A percentile compares a stretch with the other conserved stretches of the same genome.
These are phyloP conservation scores for Astyanax mexicanus DNA, from an alignment of 2,797 vertebrate species.

Conservation along the genomic window DNA sequence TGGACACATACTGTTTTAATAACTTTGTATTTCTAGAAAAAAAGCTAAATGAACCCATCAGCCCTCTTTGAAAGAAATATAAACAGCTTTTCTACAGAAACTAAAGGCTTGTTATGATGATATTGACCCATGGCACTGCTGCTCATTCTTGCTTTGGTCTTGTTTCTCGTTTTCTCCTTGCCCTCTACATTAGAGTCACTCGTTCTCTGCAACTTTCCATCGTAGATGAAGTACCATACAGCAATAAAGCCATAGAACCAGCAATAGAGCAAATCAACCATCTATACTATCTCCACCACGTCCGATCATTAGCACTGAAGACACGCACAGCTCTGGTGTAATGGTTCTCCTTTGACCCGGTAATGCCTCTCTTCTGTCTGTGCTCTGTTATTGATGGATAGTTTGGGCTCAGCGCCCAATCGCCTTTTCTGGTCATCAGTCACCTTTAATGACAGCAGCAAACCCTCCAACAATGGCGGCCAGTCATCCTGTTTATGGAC, in stretches of 20 bases:
- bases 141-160: background rate
- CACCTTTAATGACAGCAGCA: constrained; percentile 30
- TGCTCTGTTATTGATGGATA: constrained; percentile 23
- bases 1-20: too few relatives aligned
- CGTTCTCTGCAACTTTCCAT: background rate
- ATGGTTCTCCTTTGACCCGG: constrained; percentile 25
- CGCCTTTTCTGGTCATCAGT: constrained; percentile 22
- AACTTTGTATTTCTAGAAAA: too few relatives aligned
- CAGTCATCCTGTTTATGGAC: constrained; percentile 35
- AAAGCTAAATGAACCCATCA: too few relatives aligned
- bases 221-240: background rate
- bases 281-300: background rate
- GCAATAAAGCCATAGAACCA: too few relatives aligned
- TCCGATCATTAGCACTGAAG: constrained; percentile 4
- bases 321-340: background rate
- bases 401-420: constrained; percentile 17
- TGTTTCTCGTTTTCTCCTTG: constrained; percentile 6
- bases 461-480: constrained; percentile 15
- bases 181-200: background rate
- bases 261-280: background rate
- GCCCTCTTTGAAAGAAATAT: too few relatives aligned
- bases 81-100: too few relatives aligned
- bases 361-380: constrained; percentile 21
- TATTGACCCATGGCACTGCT: too few relatives aligned
- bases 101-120: too few relatives aligned